A percentile compares a stretch with the other conserved stretches of the same genome.
Evolutionary conservation across 2,888 invertebrate species (phyloP).

Genomic region (Ophion obscuratus): DNA sequence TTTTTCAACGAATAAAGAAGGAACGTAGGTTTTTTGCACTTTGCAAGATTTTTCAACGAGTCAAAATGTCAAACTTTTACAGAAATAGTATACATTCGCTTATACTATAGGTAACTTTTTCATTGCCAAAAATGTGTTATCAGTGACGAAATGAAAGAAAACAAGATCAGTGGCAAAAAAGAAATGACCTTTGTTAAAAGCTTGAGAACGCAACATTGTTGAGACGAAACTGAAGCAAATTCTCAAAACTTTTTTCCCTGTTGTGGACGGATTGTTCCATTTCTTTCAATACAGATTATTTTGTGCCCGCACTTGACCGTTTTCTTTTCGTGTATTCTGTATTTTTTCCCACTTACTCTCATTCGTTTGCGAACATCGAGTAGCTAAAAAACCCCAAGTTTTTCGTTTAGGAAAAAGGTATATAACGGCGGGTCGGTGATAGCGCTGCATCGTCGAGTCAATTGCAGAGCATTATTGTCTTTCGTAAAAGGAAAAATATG

Average conservation of each 20-base stretch:
- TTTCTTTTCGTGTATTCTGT: not conserved
- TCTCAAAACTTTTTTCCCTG: slow-evolving; percentile 51
- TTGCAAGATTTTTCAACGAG: not conserved
- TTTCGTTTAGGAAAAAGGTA: slow-evolving; percentile 26
- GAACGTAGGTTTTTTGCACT: not conserved
- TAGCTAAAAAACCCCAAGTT: slow-evolving; percentile 24
- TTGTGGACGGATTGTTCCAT: slow-evolving; percentile 63
- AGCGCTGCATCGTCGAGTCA: slow-evolving; percentile 53
- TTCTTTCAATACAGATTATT: slow-evolving; percentile 51
- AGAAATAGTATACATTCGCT: not conserved
- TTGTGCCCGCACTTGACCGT: not conserved
- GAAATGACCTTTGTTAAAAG: not conserved
- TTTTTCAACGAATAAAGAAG: not conserved
- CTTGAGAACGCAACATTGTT: slow-evolving; percentile 18
- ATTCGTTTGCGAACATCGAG: slow-evolving; percentile 4
- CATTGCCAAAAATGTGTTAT: not conserved
- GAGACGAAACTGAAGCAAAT: slow-evolving; percentile 40
- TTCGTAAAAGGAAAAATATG: slow-evolving; percentile 56
- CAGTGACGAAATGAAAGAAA: slow-evolving; percentile 10
- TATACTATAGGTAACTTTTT: not conserved
- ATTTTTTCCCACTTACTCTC: not conserved
- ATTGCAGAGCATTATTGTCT: slow-evolving; percentile 66
- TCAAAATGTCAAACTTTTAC: not conserved
- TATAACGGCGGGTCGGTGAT: slow-evolving; percentile 30
- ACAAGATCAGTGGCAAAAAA: not conserved